Evolutionary conservation across 2,797 vertebrate species (phyloP).

Genomic region (Hippoglossus hippoglossus): DNA sequence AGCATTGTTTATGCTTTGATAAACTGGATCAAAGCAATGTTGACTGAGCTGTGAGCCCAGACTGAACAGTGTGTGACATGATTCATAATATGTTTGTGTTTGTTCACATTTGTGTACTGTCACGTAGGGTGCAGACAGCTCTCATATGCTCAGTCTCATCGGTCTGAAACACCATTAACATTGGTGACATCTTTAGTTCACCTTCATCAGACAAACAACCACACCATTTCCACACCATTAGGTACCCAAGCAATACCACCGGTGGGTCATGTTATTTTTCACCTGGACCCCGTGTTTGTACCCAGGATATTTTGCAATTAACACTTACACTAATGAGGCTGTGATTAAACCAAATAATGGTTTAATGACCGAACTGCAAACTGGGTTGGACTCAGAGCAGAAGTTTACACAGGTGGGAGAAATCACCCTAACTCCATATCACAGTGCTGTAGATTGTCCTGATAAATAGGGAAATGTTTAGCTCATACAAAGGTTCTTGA

Average conservation of each 20-base stretch:
- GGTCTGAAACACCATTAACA: too few species aligned
- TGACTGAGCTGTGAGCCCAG: slow-evolving; percentile 1
- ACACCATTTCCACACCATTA: slow-evolving; percentile 25
- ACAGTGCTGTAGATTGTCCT: not conserved
- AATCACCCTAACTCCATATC: slow-evolving; percentile 1
- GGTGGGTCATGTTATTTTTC: slow-evolving; percentile 5
- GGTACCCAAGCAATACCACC: not conserved
- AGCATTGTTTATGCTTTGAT: slow-evolving; percentile 22
- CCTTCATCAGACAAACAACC: not conserved
- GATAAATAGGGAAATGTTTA: slow-evolving; percentile 7
- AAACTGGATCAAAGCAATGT: slow-evolving; percentile 23
- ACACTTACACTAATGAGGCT: slow-evolving; percentile 21
- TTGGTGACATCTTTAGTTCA: too few species aligned
- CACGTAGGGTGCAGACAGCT: not conserved
- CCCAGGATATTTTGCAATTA: not conserved
- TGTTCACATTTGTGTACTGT: slow-evolving; percentile 8
- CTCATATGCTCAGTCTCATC: too few species aligned
- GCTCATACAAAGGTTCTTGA: not conserved
- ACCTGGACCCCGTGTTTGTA: not conserved
- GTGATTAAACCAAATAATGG: slow-evolving; percentile 23
- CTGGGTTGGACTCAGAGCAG: not conserved
- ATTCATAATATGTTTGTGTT: slow-evolving; percentile 16
- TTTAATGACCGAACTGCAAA: slow-evolving; percentile 18
- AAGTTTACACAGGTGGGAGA: slow-evolving; percentile 5
- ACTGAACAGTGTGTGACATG: not conserved